phyloP scores from a whole-genome alignment of 2,113 vertebrate genomes.

The Peromyscus californicus region DNA sequence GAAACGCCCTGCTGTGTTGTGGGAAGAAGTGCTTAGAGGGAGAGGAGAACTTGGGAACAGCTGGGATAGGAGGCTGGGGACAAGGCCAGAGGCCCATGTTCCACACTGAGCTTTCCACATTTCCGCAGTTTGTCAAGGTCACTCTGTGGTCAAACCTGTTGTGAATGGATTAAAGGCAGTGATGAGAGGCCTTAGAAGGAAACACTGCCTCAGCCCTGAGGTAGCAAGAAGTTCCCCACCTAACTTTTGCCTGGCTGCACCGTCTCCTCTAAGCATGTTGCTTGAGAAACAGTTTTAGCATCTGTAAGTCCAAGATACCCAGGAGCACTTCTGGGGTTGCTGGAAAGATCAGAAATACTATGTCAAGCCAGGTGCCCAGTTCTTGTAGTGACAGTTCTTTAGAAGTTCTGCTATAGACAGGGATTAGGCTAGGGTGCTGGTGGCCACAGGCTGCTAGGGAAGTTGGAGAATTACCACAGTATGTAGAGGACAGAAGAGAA shows the following conservation, averaged over 20 bases:
- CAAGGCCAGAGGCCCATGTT: neutral
- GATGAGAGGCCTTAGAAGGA: neutral
- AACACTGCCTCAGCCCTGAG: neutral
- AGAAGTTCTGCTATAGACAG: neutral
- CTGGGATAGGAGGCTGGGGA: neutral
- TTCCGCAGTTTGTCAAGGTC: neutral
- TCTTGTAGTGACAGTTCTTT: neutral
- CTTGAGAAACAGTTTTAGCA: neutral
- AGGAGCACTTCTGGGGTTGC: neutral
- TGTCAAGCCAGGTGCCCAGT: neutral
- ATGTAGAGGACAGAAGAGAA: constrained; percentile 11
- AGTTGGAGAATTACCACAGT: neutral
- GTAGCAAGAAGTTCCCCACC: neutral
- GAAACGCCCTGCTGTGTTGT: neutral
- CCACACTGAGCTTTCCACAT: neutral
- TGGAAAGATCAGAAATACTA: constrained; percentile 9
- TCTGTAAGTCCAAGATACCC: neutral
- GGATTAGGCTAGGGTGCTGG: neutral
- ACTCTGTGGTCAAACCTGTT: neutral
- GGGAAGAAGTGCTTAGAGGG: neutral
- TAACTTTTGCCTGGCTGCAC: neutral
- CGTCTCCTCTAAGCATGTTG: neutral
- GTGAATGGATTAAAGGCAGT: constrained; percentile 6
- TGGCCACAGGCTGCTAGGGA: neutral
- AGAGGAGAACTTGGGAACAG: neutral